A percentile compares a stretch with the other conserved stretches of the same genome.
phyloP scores from a whole-genome alignment of 2,797 vertebrate genomes.

The Novumbra hubbsi region DNA sequence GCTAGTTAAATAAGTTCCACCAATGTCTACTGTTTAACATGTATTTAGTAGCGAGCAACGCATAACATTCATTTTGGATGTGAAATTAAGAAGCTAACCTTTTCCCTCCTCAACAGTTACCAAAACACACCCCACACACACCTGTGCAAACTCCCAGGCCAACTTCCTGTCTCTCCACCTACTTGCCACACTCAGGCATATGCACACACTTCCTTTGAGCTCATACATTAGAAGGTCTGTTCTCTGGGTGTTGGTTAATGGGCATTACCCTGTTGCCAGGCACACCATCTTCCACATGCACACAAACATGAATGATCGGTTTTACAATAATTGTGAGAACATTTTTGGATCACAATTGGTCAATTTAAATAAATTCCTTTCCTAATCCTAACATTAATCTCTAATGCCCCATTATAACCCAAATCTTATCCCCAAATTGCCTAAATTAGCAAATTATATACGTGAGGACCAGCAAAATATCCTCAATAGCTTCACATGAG shows the following conservation, averaged over 20 bases:
- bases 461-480: no score
- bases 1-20: background rate
- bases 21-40: background rate
- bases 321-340: no score
- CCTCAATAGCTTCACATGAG: no score
- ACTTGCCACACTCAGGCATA: constrained; percentile 6
- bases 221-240: constrained; percentile 62
- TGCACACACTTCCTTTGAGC: constrained; percentile 43
- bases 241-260: constrained; percentile 59
- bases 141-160: constrained; percentile 4
- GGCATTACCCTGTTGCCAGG: constrained; percentile 62
- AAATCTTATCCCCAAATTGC: no score
- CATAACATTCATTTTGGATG: constrained; percentile 25
- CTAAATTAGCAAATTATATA: no score
- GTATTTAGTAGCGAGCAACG: background rate
- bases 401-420: no score
- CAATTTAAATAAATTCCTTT: no score
- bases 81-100: constrained; percentile 35
- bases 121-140: constrained; percentile 41
- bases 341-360: no score
- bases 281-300: constrained; percentile 35
- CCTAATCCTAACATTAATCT: no score
- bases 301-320: constrained; percentile 14
- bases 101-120: constrained; percentile 33
- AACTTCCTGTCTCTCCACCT: background rate